Conservation (phyloP, 2,888 invertebrate genomes). For the Pyrgus malvae region DNA sequence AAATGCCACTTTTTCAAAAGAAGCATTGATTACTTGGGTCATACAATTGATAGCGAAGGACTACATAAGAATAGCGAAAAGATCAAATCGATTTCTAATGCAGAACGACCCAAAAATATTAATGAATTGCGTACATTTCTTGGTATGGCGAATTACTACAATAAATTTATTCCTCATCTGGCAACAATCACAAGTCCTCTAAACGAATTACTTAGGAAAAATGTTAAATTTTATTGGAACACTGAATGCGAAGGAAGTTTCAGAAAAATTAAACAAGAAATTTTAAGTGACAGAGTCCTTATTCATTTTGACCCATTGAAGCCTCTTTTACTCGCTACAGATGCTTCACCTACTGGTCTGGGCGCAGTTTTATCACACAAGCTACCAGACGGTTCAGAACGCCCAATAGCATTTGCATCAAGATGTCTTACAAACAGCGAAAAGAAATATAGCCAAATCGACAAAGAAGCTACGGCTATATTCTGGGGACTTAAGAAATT, state of each 20-base stretch:
- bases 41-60: neutral
- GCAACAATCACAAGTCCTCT: neutral
- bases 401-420: too few relatives aligned
- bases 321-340: neutral
- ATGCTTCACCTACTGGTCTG: neutral
- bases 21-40: neutral
- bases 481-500: too few relatives aligned
- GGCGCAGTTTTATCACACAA: neutral
- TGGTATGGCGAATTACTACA: conserved; percentile 2
- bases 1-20: neutral
- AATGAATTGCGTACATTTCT: neutral
- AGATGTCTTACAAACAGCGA: too few relatives aligned
- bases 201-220: neutral
- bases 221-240: neutral
- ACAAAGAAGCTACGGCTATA: too few relatives aligned
- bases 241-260: neutral
- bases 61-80: neutral
- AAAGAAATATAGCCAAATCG: too few relatives aligned
- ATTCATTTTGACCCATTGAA: conserved; percentile 2
- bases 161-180: conserved; percentile 1
- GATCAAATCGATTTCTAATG: neutral
- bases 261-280: neutral
- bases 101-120: neutral
- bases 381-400: too few relatives aligned
- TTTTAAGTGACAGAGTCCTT: conserved; percentile 1